phyloP scores from a whole-genome alignment of 2,888 invertebrate species.

The Tridacna crocea region DNA sequence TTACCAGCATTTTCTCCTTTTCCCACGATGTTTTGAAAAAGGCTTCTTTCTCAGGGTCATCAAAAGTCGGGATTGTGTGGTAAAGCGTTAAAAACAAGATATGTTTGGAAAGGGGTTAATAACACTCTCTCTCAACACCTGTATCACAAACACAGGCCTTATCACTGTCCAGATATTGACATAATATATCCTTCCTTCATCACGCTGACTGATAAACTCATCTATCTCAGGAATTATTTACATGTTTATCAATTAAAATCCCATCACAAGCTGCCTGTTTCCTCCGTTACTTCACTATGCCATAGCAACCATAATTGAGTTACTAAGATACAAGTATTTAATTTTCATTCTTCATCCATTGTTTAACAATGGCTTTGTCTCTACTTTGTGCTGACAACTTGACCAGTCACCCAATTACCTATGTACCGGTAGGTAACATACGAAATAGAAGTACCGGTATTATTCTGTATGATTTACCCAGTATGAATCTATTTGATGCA shows the following conservation, averaged over 20 bases:
- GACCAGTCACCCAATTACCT: conserved; percentile 6
- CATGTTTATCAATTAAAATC: conserved; percentile 23
- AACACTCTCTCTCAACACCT: neutral
- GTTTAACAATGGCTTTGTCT: conserved; percentile 20
- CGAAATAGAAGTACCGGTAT: too few species aligned
- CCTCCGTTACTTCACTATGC: neutral
- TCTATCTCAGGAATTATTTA: conserved; percentile 7
- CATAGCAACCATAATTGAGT: conserved; percentile 21
- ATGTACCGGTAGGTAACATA: too few species aligned
- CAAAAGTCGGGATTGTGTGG: neutral
- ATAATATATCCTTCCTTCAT: neutral
- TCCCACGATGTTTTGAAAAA: too few species aligned
- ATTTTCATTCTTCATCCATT: neutral
- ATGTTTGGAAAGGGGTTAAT: neutral
- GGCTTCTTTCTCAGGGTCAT: neutral
- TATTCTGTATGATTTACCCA: too few species aligned
- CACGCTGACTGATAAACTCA: conserved; percentile 18
- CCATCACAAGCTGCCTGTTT: conserved; percentile 3
- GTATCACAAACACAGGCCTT: conserved; percentile 2
- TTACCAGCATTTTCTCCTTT: too few species aligned
- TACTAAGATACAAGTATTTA: neutral
- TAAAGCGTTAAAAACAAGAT: too few species aligned
- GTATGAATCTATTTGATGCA: too few species aligned
- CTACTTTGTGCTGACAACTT: neutral
- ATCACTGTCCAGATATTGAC: conserved; percentile 21